Percentiles rank a stretch among this genome's conserved stretches.
These are phyloP conservation scores for Erpobdella octoculata DNA, from an alignment of 2,888 invertebrate species.

Conservation along the genomic window DNA sequence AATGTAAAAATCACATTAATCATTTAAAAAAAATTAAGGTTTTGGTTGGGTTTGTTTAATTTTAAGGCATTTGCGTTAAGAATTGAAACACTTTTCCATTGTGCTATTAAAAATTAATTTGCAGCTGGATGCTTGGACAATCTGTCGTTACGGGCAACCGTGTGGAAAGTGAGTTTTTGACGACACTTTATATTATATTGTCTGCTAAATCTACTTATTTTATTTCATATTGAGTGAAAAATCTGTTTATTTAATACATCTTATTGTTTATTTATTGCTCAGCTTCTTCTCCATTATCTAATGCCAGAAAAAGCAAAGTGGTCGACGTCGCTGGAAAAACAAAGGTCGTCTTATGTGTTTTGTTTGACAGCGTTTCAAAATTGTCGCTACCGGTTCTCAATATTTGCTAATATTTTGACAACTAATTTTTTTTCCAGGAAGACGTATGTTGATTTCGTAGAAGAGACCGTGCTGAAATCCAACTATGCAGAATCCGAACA, in stretches of 20 bases:
- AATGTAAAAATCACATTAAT: no score
- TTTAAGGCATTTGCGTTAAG: no score
- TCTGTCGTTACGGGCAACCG: conserved; percentile 69
- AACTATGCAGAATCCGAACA: neutral
- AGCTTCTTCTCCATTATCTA: conserved; percentile 73
- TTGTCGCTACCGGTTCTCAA: neutral
- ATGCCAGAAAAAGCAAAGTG: conserved; percentile 65
- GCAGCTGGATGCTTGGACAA: conserved; percentile 70
- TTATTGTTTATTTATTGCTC: no score
- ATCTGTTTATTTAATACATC: no score
- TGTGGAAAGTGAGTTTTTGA: conserved; percentile 63
- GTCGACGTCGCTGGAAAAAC: conserved; percentile 64
- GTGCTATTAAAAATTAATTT: no score
- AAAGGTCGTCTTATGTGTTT: conserved; percentile 55
- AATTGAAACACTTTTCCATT: no score
- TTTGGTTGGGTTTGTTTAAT: no score
- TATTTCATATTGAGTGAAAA: no score
- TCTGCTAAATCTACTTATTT: neutral
- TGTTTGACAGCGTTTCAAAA: neutral
- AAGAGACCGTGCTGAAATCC: neutral
- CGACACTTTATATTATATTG: neutral
- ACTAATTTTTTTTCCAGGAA: neutral
- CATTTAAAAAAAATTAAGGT: no score
- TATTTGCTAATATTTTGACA: neutral
- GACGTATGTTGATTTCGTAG: neutral